Base-by-base conservation (phyloP, 1,140 invertebrate genomes). In the Drosophila watanabei region DNA sequence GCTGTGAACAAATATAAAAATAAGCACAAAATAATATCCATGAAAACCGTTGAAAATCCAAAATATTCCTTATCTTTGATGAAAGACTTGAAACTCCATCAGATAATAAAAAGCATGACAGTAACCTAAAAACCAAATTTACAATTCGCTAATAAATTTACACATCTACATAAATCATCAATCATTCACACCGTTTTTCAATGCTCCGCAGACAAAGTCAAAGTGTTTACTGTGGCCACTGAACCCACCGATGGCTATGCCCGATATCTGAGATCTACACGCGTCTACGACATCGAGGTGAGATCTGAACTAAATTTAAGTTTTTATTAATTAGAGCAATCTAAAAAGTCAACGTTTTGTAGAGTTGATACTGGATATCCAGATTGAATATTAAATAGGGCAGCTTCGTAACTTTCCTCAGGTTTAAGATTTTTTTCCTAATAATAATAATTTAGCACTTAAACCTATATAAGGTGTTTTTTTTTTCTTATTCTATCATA, bases 241-340 rank as follows among this genome's bases (percentile, higher is more conserved):
- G 96, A 98, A 79, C 95, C 96, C 83, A 99, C 97, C 2, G 98
- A 99, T 96, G 99, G 98, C 4, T 97, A 97, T 84, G 94, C 95
- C 66, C 94, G 98, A 58, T 99, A 97, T 91, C 91, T 97, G 35
- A 94, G 96, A 58, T 98, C 98, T 3, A 95, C 96, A 0, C 94
- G 95, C 62, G 93, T 96, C 14, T 97, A 98, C 94, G 95, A 95
- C 46, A 95, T 98, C 58, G 94, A 96, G 75, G 95, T 93, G 51
- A 93, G 87, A 59, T 45, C 63, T n/a, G 0, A 20, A 62, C 41
- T 41, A 16, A 57, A 35, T 35, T 30, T 24, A 37, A 33, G 30
- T 10, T 41, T 11, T 37, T 24, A 39, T 13, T 58, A 78, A 48
- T 54, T 76, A 60, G 2, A 41, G 10, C 28, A 56, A 32, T 45